Base-by-base conservation (phyloP, 2,113 vertebrate species). In the Tenrec ecaudatus region DNA sequence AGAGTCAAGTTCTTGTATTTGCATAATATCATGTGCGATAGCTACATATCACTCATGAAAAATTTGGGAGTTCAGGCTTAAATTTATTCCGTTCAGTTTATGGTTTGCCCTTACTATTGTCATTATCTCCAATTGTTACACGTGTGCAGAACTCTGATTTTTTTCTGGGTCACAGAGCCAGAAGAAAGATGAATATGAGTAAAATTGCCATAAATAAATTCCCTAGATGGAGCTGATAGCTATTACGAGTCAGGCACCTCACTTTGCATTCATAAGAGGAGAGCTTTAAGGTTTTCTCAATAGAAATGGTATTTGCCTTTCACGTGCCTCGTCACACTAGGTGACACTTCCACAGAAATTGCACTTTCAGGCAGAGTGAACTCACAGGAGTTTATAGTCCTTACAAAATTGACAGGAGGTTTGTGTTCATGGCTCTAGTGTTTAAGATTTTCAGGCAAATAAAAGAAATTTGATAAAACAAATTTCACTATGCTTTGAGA, bases 1-100 rank as follows among this genome's bases (percentile, higher is more conserved):
- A 60, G 33, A 89, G 33, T 80, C n/a, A 29, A 23, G 75, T 89
- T 80, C 57, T 82, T 69, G 2, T 71, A 92, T 94, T 95, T 95
- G 75, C 93, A 86, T 93, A 82, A 89, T 86, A 36, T 92, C 11
- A 17, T 43, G 11, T 25, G 16, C 23, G 89, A 85, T 71, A 92
- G 60, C 87, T 69, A 25, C 27, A 73, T 82, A 73, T 68, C 58
- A 62, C 12, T 71, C 33, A 75, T 58, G 60, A 78, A 68, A 57
- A 94, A 66, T 71, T 27, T 40, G 33, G 58, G 16, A 22, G 0
- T n/a, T 91, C 23, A 60, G 10, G 0, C 17, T 71, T 69, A 88
- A 75, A 43, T 68, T 58, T 75, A 57, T 76, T 90, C 29, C 20
- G 29, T 38, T 47, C 20, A 25, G 2, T 16, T 77, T 60, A 36